Conservation (phyloP, 2,797 vertebrate species). For the Gouania willdenowi region DNA sequence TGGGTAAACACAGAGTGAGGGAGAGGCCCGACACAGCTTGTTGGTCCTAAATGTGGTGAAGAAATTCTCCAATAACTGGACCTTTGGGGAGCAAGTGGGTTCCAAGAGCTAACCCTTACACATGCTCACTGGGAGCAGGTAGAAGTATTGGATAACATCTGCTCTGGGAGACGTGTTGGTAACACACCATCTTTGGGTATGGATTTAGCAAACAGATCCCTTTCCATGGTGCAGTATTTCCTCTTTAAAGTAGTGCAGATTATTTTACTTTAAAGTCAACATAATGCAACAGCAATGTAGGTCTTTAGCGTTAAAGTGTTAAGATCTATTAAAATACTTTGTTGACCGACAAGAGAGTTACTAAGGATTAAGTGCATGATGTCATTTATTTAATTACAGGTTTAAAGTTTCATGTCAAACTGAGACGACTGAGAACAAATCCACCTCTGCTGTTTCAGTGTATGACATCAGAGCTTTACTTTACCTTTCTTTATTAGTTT, state of each 20-base stretch:
- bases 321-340: conserved; percentile 21
- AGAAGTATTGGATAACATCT: conserved; percentile 23
- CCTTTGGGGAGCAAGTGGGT: conserved; percentile 38
- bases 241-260: conserved; percentile 17
- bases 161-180: conserved; percentile 37
- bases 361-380: conserved; percentile 3
- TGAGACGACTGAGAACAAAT: conserved; percentile 27
- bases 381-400: conserved; percentile 18
- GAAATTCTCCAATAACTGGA: conserved; percentile 49
- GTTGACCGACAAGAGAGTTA: conserved; percentile 2
- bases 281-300: conserved; percentile 1
- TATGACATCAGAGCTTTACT: conserved; percentile 31
- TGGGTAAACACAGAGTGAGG: conserved; percentile 51
- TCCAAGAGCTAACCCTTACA: conserved; percentile 37
- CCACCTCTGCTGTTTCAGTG: conserved; percentile 32
- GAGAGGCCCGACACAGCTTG: conserved; percentile 44
- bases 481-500: conserved; percentile 16
- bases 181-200: conserved; percentile 16
- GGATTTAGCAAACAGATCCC: conserved; percentile 24
- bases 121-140: conserved; percentile 18
- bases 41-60: conserved; percentile 51
- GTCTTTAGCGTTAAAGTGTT: conserved; percentile 5
- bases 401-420: conserved; percentile 36
- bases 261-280: conserved; percentile 12
- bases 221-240: conserved; percentile 15